Conservation (phyloP, 2,797 vertebrate species). For the Serranus cabrilla region DNA sequence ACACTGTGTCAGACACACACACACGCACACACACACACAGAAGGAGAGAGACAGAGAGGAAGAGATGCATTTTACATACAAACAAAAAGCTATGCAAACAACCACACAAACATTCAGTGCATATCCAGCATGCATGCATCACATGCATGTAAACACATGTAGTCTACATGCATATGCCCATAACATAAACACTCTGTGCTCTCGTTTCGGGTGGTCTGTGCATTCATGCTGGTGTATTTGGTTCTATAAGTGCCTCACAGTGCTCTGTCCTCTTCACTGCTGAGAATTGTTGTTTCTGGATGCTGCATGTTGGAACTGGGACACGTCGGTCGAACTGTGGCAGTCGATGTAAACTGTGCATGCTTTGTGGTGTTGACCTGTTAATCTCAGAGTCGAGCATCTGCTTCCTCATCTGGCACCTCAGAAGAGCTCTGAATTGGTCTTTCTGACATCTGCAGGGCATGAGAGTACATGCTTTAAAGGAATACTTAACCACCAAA, state of each 20-base stretch:
- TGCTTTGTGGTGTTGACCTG: slow-evolving; percentile 42
- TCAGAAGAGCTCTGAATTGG: slow-evolving; percentile 2
- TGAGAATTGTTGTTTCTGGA: slow-evolving; percentile 40
- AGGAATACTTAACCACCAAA: background rate
- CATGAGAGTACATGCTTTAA: background rate
- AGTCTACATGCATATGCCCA: slow-evolving; percentile 65
- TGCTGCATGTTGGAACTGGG: slow-evolving; percentile 58
- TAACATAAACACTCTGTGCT: slow-evolving; percentile 72
- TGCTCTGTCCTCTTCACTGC: slow-evolving; percentile 40
- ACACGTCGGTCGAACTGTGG: slow-evolving; percentile 40
- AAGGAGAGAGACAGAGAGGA: slow-evolving; percentile 16
- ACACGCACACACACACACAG: slow-evolving; percentile 42
- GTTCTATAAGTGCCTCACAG: slow-evolving; percentile 34
- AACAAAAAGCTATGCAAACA: slow-evolving; percentile 71
- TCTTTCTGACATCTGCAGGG: background rate
- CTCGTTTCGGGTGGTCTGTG: slow-evolving; percentile 74
- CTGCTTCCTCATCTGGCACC: slow-evolving; percentile 42
- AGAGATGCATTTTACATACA: slow-evolving; percentile 67
- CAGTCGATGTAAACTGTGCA: slow-evolving; percentile 54
- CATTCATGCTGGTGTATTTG: slow-evolving; percentile 50
- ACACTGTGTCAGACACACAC: slow-evolving; percentile 44
- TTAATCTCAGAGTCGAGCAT: slow-evolving; percentile 29
- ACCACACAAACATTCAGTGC: slow-evolving; percentile 56
- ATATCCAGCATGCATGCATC: slow-evolving; percentile 71
- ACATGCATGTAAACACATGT: slow-evolving; percentile 71